phyloP scores from a whole-genome alignment of 2,797 vertebrate genomes.

The Diglossa cyanea region DNA sequence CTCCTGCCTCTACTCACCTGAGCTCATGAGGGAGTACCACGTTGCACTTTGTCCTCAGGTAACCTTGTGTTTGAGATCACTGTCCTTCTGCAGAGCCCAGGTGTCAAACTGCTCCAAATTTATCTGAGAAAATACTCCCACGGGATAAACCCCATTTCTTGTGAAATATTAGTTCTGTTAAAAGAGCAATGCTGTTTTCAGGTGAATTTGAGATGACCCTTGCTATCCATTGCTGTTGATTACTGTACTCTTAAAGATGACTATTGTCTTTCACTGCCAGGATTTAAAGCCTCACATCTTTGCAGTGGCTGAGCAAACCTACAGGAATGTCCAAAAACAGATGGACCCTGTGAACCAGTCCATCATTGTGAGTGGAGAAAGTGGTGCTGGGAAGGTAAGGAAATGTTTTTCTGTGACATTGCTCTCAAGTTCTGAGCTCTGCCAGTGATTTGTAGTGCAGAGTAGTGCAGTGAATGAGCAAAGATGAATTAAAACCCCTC shows the following conservation, averaged over 20 bases:
- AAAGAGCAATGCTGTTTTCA: neutral
- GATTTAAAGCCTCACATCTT: constrained; percentile 92
- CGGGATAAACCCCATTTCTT: neutral
- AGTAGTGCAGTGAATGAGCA: neutral
- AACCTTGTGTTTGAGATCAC: constrained; percentile 1
- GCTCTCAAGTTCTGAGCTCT: neutral
- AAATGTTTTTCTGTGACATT: neutral
- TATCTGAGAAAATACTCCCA: neutral
- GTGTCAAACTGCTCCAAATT: neutral
- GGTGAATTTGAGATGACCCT: neutral
- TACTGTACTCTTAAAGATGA: neutral
- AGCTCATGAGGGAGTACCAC: constrained; percentile 93
- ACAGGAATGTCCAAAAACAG: constrained; percentile 89
- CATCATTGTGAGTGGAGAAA: constrained; percentile 95
- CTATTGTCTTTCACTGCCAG: constrained; percentile 57
- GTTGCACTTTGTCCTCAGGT: constrained; percentile 87
- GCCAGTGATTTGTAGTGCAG: neutral
- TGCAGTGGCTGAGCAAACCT: constrained; percentile 91
- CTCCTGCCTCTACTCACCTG: constrained; percentile 85
- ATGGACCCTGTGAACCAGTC: constrained; percentile 89
- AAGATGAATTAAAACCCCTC: neutral
- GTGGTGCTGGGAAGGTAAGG: constrained; percentile 94
- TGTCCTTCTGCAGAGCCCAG: neutral
- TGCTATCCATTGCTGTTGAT: neutral
- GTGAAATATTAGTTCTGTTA: neutral